Conservation (phyloP, 2,797 vertebrate genomes). For the Limnodromus scolopaceus region DNA sequence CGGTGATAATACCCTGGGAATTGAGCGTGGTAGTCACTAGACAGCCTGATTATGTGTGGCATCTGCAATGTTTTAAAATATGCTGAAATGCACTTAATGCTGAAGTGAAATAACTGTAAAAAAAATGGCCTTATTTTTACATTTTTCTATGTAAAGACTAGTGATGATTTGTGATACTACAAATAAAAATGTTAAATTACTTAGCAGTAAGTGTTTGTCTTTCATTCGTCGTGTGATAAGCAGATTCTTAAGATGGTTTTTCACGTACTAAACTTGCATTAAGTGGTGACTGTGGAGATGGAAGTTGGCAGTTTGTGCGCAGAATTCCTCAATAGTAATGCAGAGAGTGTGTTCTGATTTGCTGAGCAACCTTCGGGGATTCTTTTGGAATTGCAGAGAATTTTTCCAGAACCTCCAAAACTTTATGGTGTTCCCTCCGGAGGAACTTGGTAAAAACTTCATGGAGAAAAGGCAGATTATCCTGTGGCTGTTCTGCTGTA, state of each 20-base stretch:
- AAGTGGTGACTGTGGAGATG: not conserved
- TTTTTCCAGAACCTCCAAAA: not conserved
- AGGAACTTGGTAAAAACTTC: not conserved
- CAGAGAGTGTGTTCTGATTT: not conserved
- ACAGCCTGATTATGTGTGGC: not conserved
- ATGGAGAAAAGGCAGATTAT: not conserved
- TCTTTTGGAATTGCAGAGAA: not conserved
- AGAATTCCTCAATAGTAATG: not conserved
- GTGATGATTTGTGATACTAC: not conserved
- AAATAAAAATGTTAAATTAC: slow-evolving; percentile 59
- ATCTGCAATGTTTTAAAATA: not conserved
- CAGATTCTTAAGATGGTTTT: not conserved
- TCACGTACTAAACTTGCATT: not conserved
- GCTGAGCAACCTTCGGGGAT: not conserved
- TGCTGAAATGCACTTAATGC: not conserved
- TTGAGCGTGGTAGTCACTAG: not conserved
- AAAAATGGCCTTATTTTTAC: not conserved
- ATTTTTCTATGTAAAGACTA: slow-evolving; percentile 39
- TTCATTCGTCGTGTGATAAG: not conserved
- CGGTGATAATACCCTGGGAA: not conserved
- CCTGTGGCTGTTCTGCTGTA: not conserved
- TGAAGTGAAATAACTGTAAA: not conserved
- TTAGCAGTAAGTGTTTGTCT: slow-evolving; percentile 65
- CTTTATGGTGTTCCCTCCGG: not conserved
- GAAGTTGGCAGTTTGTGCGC: not conserved